Percentiles rank a stretch among this genome's conserved stretches.
Conservation (phyloP, 2,113 vertebrate genomes). For the Phalacrocorax brasilianus region DNA sequence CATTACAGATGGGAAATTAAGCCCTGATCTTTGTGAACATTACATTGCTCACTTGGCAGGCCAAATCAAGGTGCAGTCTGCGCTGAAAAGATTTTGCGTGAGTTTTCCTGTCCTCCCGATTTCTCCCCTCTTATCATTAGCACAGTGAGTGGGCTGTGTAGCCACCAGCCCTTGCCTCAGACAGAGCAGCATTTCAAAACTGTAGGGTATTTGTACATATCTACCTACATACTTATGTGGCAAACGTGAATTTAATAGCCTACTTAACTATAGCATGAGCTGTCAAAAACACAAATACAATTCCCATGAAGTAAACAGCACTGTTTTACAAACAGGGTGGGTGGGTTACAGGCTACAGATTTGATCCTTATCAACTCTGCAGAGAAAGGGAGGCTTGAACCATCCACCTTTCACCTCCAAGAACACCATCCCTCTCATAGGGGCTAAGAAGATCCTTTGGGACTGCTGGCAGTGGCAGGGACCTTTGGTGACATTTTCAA, state of each 20-base stretch:
- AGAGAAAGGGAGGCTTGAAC: not conserved
- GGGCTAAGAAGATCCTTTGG: not conserved
- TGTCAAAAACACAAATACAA: not conserved
- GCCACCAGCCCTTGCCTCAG: not conserved
- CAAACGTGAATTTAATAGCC: not conserved
- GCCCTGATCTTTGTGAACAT: not conserved
- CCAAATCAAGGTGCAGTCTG: not conserved
- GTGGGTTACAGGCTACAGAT: not conserved
- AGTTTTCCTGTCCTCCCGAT: not conserved
- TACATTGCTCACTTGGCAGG: not conserved
- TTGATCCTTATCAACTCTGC: not conserved
- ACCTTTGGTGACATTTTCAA: not conserved
- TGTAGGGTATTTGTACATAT: not conserved
- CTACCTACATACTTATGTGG: not conserved
- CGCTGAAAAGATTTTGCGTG: fast-evolving
- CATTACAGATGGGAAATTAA: not conserved
- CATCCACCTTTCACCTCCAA: not conserved
- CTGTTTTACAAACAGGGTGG: not conserved
- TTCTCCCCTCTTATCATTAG: not conserved
- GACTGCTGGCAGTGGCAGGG: not conserved
- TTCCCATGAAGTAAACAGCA: not conserved
- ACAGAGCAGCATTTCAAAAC: not conserved
- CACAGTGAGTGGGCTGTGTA: not conserved
- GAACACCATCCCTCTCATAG: not conserved
- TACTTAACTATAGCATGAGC: not conserved